These are phyloP conservation scores for Argopecten irradians DNA, from an alignment of 1,140 invertebrate species.

Conservation along the genomic window DNA sequence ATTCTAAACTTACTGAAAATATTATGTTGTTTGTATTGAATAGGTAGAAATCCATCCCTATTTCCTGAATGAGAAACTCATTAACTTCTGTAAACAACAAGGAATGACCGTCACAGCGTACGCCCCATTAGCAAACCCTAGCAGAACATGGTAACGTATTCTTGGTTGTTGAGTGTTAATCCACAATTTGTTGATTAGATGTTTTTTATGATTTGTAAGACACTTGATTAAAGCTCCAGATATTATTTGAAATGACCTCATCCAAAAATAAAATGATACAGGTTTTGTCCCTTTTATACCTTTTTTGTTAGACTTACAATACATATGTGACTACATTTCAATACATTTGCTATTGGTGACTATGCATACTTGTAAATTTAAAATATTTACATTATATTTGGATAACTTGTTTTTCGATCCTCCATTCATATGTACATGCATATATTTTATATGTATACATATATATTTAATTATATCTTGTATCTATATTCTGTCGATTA, in stretches of 20 bases:
- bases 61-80: conserved; percentile 86
- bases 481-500: background rate
- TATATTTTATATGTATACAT: too few relatives aligned
- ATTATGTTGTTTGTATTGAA: conserved; percentile 32
- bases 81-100: conserved; percentile 84
- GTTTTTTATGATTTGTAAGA: background rate
- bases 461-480: too few relatives aligned
- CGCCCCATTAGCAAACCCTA: conserved; percentile 87
- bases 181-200: background rate
- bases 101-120: conserved; percentile 87
- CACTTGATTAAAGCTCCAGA: background rate
- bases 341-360: too few relatives aligned
- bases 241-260: background rate
- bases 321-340: background rate
- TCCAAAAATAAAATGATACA: background rate
- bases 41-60: conserved; percentile 92
- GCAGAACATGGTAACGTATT: conserved; percentile 70
- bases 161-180: too few relatives aligned
- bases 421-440: too few relatives aligned
- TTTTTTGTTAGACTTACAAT: background rate
- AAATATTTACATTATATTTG: too few relatives aligned
- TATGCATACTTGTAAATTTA: too few relatives aligned
- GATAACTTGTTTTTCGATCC: too few relatives aligned
- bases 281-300: background rate
- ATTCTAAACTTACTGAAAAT: background rate